Conservation (phyloP, 2,113 vertebrate species). For the Rhinolophus sinicus region DNA sequence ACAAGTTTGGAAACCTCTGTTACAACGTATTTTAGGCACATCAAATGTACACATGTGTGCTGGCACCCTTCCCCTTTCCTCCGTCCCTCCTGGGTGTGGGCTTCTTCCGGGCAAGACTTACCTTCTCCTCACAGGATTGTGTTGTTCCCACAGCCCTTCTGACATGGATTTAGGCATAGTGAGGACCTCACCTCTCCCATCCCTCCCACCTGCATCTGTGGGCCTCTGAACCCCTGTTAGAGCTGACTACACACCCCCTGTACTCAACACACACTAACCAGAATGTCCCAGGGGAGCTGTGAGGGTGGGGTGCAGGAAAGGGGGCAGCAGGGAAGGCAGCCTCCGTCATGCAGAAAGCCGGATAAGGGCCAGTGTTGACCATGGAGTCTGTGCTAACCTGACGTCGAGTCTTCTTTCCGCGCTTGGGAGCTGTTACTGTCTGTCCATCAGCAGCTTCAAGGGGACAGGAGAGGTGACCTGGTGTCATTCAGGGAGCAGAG, state of each 20-base stretch:
- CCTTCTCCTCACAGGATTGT: no score
- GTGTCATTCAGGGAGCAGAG: constrained; percentile 23
- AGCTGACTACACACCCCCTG: neutral
- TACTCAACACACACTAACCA: neutral
- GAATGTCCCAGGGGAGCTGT: neutral
- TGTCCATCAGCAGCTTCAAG: constrained; percentile 61
- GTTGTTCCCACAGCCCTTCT: neutral
- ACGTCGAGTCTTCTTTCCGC: constrained; percentile 23
- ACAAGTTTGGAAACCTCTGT: neutral
- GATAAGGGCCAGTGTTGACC: neutral
- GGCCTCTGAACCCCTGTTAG: neutral
- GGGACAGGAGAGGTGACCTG: neutral
- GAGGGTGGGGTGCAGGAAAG: neutral
- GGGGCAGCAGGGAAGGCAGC: neutral
- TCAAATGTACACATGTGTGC: rapidly evolving
- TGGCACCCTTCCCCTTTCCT: neutral
- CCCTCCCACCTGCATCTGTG: neutral
- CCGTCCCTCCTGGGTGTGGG: neutral
- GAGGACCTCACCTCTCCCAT: neutral
- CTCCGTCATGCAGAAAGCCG: neutral
- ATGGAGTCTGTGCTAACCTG: neutral
- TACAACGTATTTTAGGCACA: rapidly evolving
- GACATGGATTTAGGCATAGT: neutral
- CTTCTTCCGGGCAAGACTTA: neutral
- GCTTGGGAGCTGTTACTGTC: constrained; percentile 50